Percentiles rank a stretch among this genome's conserved stretches.
Evolutionary conservation across 1,140 invertebrate species (phyloP).

Genomic region (Agrypnia vestita): DNA sequence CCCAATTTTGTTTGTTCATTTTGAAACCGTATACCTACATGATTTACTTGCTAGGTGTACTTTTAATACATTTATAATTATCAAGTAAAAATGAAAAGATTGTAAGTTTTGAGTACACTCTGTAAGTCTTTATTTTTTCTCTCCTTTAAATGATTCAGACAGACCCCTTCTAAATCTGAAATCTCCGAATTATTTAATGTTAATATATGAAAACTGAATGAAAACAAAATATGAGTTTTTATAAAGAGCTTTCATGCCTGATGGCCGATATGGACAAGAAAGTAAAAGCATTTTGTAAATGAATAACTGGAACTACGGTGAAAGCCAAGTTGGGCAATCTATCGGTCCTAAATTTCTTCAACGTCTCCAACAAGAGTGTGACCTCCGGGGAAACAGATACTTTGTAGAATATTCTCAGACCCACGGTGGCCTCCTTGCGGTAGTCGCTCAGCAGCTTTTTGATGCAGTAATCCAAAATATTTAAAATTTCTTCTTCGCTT

Average conservation of each 20-base stretch:
- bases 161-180: no score
- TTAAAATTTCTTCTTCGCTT: conserved; percentile 76
- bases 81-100: no score
- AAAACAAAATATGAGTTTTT: neutral
- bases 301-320: conserved; percentile 84
- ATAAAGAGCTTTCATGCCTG: conserved; percentile 70
- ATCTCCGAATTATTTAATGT: no score
- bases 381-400: conserved; percentile 75
- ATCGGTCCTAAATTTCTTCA: conserved; percentile 72
- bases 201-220: no score
- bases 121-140: no score
- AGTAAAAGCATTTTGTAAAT: conserved; percentile 84
- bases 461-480: conserved; percentile 82
- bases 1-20: no score
- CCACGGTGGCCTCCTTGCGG: conserved; percentile 77
- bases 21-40: no score
- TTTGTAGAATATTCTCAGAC: conserved; percentile 84
- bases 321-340: conserved; percentile 76
- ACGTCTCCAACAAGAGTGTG: conserved; percentile 72
- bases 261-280: conserved; percentile 85
- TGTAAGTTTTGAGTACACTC: no score
- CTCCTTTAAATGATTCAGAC: no score
- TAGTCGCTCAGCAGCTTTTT: conserved; percentile 82
- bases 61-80: no score
- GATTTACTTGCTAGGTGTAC: no score